phyloP scores from a whole-genome alignment of 2,888 invertebrate species.

The Sialis fuliginosa region DNA sequence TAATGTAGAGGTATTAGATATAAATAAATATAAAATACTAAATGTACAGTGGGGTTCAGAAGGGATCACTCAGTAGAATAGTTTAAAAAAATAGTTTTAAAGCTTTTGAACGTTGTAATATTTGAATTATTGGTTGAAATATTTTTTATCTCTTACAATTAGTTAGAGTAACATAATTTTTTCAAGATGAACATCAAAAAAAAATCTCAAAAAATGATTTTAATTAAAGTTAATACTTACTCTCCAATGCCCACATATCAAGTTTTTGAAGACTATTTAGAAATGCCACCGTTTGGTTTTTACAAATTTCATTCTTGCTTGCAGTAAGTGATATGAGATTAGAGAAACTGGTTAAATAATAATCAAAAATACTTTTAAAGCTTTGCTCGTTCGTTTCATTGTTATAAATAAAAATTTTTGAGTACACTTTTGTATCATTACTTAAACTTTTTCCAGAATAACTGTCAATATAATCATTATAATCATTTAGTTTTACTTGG shows the following conservation, averaged over 20 bases:
- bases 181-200: too few species aligned
- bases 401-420: neutral
- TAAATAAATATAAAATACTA: too few species aligned
- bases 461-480: neutral
- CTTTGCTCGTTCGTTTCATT: neutral
- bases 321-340: neutral
- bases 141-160: too few species aligned
- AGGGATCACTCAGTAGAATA: too few species aligned
- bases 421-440: neutral
- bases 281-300: slow-evolving; percentile 1
- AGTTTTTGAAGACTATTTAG: neutral
- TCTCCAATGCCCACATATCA: slow-evolving; percentile 4
- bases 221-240: neutral
- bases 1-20: too few species aligned
- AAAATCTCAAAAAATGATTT: too few species aligned
- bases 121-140: too few species aligned
- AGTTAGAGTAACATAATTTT: too few species aligned
- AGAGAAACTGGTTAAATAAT: neutral
- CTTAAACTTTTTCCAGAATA: neutral
- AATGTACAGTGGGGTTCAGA: too few species aligned
- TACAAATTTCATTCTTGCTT: neutral
- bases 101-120: too few species aligned
- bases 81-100: too few species aligned
- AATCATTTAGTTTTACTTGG: too few species aligned
- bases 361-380: neutral